Percentiles rank a stretch among this genome's conserved stretches.
Evolutionary conservation across 2,113 vertebrate genomes (phyloP).

Genomic region (Xenopus laevis): DNA sequence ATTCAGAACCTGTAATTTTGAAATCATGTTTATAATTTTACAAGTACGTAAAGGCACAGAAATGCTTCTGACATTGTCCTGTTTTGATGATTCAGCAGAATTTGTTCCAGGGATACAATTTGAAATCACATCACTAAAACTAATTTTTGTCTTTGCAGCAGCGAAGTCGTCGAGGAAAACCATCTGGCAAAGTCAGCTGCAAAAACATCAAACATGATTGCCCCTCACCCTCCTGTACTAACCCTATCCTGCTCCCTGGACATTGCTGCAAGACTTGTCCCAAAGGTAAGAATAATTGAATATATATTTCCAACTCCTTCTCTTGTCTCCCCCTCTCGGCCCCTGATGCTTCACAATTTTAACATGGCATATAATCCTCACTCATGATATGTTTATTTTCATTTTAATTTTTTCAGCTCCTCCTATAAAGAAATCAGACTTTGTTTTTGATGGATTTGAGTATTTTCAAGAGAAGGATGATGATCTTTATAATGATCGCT

Average conservation of each 20-base stretch:
- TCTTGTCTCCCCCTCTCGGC: neutral
- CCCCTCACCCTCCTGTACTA: constrained; percentile 69
- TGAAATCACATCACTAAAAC: neutral
- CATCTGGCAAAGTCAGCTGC: constrained; percentile 73
- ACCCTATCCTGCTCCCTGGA: constrained; percentile 78
- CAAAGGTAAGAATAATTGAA: constrained; percentile 67
- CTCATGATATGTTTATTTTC: neutral
- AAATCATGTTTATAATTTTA: neutral
- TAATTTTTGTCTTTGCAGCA: constrained; percentile 56
- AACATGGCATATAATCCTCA: no score
- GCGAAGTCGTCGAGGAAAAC: constrained; percentile 68
- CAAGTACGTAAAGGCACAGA: neutral
- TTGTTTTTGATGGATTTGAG: constrained; percentile 66
- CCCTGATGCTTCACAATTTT: no score
- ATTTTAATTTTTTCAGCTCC: constrained; percentile 4
- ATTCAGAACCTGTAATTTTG: neutral
- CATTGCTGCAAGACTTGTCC: constrained; percentile 90
- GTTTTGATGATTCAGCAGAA: neutral
- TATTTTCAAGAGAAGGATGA: constrained; percentile 79
- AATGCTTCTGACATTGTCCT: neutral
- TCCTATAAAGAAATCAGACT: constrained; percentile 60
- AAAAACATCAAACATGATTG: constrained; percentile 92
- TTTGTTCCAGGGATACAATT: neutral
- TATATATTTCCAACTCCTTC: neutral
- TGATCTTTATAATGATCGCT: constrained; percentile 80